Percentiles rank a stretch among this genome's conserved stretches.
Evolutionary conservation across 2,797 vertebrate genomes (phyloP).

Genomic region (Limnodromus scolopaceus): DNA sequence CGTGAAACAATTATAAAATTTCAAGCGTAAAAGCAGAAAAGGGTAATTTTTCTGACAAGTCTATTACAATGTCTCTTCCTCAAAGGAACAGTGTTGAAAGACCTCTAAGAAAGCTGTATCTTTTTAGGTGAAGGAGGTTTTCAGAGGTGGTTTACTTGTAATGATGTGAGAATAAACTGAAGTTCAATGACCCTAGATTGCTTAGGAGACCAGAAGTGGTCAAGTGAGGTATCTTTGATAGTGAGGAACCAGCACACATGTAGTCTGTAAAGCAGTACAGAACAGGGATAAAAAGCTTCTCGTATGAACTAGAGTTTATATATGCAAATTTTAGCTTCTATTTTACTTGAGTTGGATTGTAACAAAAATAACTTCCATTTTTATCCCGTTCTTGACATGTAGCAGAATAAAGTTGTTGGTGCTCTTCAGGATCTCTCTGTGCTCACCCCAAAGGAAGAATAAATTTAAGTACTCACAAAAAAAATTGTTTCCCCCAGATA

Average conservation of each 20-base stretch:
- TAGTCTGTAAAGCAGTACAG: neutral
- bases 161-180: neutral
- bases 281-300: neutral
- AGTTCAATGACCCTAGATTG: neutral
- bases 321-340: neutral
- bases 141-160: neutral
- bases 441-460: neutral
- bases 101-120: neutral
- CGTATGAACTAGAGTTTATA: neutral
- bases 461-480: neutral
- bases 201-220: neutral
- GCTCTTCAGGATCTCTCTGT: neutral
- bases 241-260: neutral
- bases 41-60: neutral
- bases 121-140: neutral
- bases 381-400: rapidly evolving
- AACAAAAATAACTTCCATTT: neutral
- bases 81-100: neutral
- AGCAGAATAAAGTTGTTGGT: neutral
- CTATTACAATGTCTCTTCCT: neutral
- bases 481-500: neutral
- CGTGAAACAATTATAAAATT: neutral
- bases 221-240: neutral
- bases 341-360: neutral
- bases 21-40: neutral